Evolutionary conservation across 2,113 vertebrate species (phyloP), one percentile per base, ranked within the genome.

Genomic region (Hyaena hyaena): DNA sequence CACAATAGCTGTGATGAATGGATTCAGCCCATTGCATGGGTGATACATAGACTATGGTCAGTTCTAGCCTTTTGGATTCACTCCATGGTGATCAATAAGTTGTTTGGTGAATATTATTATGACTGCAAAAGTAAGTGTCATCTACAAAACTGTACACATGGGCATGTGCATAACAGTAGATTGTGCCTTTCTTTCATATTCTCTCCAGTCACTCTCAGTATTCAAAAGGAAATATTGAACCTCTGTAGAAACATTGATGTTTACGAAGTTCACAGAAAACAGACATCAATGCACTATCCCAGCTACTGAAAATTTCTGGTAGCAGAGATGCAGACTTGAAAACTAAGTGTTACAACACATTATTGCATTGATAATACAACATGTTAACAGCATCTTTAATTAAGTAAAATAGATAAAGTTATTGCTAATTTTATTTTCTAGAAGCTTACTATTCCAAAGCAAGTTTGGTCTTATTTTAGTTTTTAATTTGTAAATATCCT

Each of bases 191-290:
- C n/a, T 87, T 65, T 92, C 58, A 35, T 53, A 69, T 80, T 92
- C 55, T 93, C 24, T 87, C 23, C 65, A 95, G 15, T 90, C 91
- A 45, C 63, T 87, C 73, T 93, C 61, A 83, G 26, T 80, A 90
- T 92, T 97, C 80, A 84, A 93, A 91, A 96, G 79, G 93, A 95
- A 77, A 90, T 63, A 96, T 71, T 68, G 83, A 96, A 87, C 35
- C 24, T 93, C 21, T 84, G 10, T 84, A 48, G 93, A 77, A 65
- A 94, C 48, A 97, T 10, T 76, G 69, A 96, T 96, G 69, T 93
- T 90, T 93, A 97, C 63, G 97, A 97, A 96, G 97, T 63, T 88
- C 92, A 95, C 16, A 92, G 90, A 92, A 96, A 97, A 90, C 19
- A 93, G 88, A 50, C 12, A 79, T 92, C 28, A 3, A 96, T 95